Base-by-base conservation (phyloP, 2,797 vertebrate species). In the Platalea minor region DNA sequence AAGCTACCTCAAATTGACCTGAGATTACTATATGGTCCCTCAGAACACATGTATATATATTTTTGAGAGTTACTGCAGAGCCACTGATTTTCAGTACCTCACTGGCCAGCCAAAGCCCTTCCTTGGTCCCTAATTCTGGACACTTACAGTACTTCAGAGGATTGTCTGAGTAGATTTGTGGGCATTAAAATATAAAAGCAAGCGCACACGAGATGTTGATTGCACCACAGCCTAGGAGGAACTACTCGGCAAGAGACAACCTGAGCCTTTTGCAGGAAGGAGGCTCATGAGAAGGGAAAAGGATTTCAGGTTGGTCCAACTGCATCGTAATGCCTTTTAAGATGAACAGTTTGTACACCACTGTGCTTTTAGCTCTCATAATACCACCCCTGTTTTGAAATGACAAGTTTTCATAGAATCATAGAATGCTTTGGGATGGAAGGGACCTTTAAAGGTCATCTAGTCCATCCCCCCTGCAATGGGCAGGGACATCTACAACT, bases 161-260 rank as follows among this genome's bases (percentile, higher is more conserved):
- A 41, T 12, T 57, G 59, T 3, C 20, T 46, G 39, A 67, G 35
- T 4, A 65, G 13, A 83, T 67, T 17, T 4, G 9, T 24, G 18
- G 39, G 39, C 39, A 83, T 51, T 85, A 67, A 83, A 88, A 73
- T 14, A 7, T 20, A 90, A 50, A 78, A 51, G 3, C 10, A 64
- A 88, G 70, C 0, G 5, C 19, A 56, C 0, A 10, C 0, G 0
- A 60, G 18, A 63, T 13, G 7, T 0, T 11, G 25, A 37, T 2
- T 72, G 67, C 57, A 61, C 16, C 0, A 1, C 37, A 88, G 31
- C 19, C 41, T 25, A 35, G 20, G 28, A 51, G 31, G 31, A 61
- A 45, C 19, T 9, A 61, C 33, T 33, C 23, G 21, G 19, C 9
- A 53, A 57, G 14, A 45, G 50, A 29, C 8, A 79, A 50, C 5